phyloP scores from a whole-genome alignment of 2,797 vertebrate genomes.

The Staurois parvus region DNA sequence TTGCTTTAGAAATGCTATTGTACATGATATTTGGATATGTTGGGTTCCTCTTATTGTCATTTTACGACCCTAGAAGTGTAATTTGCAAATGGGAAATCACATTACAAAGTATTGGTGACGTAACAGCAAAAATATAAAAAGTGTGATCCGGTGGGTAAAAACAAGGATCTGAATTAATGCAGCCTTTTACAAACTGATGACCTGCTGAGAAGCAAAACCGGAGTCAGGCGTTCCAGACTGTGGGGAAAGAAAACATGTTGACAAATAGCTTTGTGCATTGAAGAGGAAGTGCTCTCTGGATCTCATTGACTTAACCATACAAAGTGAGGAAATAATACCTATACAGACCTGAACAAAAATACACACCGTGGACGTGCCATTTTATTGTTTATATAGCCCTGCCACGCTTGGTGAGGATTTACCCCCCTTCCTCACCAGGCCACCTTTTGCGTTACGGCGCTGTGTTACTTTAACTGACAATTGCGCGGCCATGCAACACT shows the following conservation, averaged over 20 bases:
- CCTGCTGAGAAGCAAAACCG: conserved; percentile 36
- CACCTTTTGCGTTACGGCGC: no score
- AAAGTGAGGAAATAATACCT: background rate
- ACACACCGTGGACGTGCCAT: no score
- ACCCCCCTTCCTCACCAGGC: no score
- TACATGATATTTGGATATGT: background rate
- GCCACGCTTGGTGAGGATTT: no score
- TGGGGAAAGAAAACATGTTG: conserved; percentile 27
- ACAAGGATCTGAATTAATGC: conserved; percentile 24
- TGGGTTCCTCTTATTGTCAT: no score
- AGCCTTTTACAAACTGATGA: conserved; percentile 4
- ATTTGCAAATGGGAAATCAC: background rate
- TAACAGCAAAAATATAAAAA: conserved; percentile 4
- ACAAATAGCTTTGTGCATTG: conserved; percentile 9
- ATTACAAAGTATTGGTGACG: background rate
- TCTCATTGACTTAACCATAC: background rate
- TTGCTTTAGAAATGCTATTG: background rate
- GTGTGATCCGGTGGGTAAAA: background rate
- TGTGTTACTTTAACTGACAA: no score
- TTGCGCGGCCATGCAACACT: no score
- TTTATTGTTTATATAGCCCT: no score
- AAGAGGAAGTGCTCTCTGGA: conserved; percentile 5
- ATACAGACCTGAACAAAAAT: no score
- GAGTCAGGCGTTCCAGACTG: conserved; percentile 15
- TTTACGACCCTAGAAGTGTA: background rate